Evolutionary conservation across 2,113 vertebrate species (phyloP), one percentile per base, ranked within the genome.

Genomic region (Triplophysa siluroides): DNA sequence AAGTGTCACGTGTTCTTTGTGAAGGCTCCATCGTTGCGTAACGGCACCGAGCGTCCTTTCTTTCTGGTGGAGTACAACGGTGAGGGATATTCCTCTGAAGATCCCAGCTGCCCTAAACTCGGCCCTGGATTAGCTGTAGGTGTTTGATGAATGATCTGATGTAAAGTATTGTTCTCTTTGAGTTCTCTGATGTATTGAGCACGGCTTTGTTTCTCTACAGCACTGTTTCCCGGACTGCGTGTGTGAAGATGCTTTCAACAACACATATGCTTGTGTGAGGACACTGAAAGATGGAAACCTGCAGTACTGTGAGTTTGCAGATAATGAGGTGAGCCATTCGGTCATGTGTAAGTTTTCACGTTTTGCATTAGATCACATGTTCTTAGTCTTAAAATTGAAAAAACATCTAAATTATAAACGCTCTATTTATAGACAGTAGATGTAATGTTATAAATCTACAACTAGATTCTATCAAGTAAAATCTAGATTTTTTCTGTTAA

Each of bases 231-330:
- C 93, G 9, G 91, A 94, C 87, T 94, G 93, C 14, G 92, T 94
- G 62, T 94, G 93, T 23, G 93, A 94, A 33, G 93, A 94, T 14
- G 87, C 93, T 77, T 91, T 86, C 78, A 94, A 94, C 87, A 94
- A 94, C 86, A 94, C 93, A 0, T 94, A 94, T n/a, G 93, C 93
- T 80, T 94, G 93, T 38, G 91, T 94, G 64, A 70, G 93, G 47
- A 93, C 87, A 4, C 84, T 94, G 0, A 78, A 78, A 0, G 43
- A 79, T 1, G 38, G 67, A 18, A 61, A 94, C 85, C 83, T 94
- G n/a, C 93, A 94, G 76, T 94, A 94, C 87, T 94, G 93, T 71
- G 93, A 94, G 87, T 94, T 94, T 78, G 93, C 93, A 0, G 93
- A 94, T 89, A 89, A 24, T 8, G 91, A 94, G 92, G 93, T 78